A percentile compares a stretch with the other conserved stretches of the same genome.
Conservation (phyloP, 2,888 invertebrate species). For the Tricholauxania praeusta region DNA sequence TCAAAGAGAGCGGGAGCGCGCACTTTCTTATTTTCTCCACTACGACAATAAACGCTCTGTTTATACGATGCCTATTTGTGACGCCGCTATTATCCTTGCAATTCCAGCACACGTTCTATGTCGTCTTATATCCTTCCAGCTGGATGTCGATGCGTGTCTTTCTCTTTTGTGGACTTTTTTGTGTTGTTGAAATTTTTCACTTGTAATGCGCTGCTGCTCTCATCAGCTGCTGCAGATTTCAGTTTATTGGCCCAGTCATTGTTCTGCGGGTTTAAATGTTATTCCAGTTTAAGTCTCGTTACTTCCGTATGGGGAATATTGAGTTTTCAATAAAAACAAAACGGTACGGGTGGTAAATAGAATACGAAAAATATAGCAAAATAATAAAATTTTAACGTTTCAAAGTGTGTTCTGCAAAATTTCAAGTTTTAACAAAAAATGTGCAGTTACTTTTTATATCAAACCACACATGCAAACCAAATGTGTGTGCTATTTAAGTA, state of each 20-base stretch:
- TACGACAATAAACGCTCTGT: conserved; percentile 53
- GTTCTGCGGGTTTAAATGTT: conserved; percentile 35
- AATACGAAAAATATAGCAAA: background rate
- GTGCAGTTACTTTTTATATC: background rate
- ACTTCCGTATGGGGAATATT: conserved; percentile 50
- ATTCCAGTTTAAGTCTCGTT: conserved; percentile 50
- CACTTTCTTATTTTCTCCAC: background rate
- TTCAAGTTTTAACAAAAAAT: background rate
- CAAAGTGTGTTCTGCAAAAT: background rate
- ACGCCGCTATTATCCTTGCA: conserved; percentile 39
- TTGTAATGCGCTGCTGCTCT: conserved; percentile 20
- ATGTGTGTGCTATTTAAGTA: conserved; percentile 9
- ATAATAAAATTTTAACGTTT: background rate
- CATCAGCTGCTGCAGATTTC: conserved; percentile 38
- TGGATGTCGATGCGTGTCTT: conserved; percentile 24
- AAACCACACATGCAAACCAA: conserved; percentile 10
- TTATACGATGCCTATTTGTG: conserved; percentile 56
- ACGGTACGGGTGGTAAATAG: conserved; percentile 27
- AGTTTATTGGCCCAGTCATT: conserved; percentile 45
- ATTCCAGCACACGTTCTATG: conserved; percentile 24
- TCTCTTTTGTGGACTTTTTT: conserved; percentile 10
- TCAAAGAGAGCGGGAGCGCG: conserved; percentile 33
- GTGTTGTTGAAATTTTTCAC: background rate
- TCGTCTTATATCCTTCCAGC: background rate
- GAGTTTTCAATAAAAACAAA: conserved; percentile 4